Evolutionary conservation across 2,113 vertebrate genomes (phyloP).

Genomic region (Chloroceryle aenea): DNA sequence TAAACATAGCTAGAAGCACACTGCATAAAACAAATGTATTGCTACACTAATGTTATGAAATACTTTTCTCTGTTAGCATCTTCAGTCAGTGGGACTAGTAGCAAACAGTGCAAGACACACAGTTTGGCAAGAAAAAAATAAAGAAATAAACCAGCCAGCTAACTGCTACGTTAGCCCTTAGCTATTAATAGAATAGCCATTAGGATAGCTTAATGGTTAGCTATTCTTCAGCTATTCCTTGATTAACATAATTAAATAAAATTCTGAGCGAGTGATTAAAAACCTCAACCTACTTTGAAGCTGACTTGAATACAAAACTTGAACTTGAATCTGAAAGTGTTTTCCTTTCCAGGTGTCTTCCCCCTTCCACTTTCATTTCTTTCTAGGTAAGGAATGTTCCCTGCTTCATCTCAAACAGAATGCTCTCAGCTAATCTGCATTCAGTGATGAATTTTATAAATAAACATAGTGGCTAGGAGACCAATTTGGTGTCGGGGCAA

Average conservation of each 20-base stretch:
- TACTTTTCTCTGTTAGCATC: neutral
- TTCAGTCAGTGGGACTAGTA: neutral
- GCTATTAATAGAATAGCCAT: neutral
- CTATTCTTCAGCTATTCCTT: neutral
- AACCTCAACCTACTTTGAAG: neutral
- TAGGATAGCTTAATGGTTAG: neutral
- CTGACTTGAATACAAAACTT: neutral
- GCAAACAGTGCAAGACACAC: neutral
- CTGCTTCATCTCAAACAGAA: neutral
- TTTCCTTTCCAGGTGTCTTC: neutral
- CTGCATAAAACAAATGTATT: slow-evolving; percentile 26
- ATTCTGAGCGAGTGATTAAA: neutral
- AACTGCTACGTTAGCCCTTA: neutral
- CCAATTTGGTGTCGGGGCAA: neutral
- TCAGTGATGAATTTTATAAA: neutral
- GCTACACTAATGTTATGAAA: neutral
- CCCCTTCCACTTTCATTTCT: neutral
- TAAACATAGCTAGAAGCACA: slow-evolving; percentile 35
- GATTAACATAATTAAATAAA: slow-evolving; percentile 45
- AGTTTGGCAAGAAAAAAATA: neutral
- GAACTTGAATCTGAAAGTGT: neutral
- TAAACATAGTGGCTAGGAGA: neutral
- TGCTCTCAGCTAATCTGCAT: neutral
- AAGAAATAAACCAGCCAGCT: neutral
- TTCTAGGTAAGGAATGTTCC: neutral